Evolutionary conservation across 2,797 vertebrate genomes (phyloP).

Genomic region (Apogon hyalosoma): DNA sequence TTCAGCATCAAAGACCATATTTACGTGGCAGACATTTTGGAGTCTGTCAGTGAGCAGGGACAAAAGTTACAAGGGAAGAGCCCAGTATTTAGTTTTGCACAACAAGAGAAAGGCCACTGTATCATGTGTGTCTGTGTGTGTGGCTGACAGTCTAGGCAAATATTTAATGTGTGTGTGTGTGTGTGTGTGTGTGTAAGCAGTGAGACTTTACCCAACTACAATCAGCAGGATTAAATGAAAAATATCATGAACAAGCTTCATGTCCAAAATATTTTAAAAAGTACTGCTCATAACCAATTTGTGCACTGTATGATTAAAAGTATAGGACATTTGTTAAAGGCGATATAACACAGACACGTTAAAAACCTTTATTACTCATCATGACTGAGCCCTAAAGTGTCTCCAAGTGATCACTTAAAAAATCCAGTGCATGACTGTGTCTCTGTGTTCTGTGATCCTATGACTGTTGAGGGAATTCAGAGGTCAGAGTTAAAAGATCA

Average conservation of each 20-base stretch:
- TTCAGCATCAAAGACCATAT: not conserved
- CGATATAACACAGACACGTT: not conserved
- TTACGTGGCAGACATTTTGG: constrained; percentile 4
- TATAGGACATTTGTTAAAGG: constrained; percentile 2
- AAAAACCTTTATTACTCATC: constrained; percentile 13
- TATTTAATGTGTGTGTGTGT: constrained; percentile 2
- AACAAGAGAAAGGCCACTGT: constrained; percentile 65
- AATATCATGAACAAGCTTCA: constrained; percentile 4
- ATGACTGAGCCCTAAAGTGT: not conserved
- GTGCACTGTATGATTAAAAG: not conserved
- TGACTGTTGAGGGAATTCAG: constrained; percentile 31
- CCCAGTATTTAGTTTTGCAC: constrained; percentile 17
- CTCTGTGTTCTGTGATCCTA: constrained; percentile 31
- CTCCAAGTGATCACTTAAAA: constrained; percentile 8
- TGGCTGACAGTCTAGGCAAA: constrained; percentile 12
- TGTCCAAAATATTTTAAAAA: constrained; percentile 10
- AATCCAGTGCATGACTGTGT: constrained; percentile 27
- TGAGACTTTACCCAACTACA: constrained; percentile 9
- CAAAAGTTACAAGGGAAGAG: constrained; percentile 11
- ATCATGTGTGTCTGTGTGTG: constrained; percentile 31
- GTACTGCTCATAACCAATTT: not conserved
- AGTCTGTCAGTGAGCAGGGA: constrained; percentile 10
- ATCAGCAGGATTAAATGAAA: constrained; percentile 20
- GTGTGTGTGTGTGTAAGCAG: constrained; percentile 7
- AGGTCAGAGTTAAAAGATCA: constrained; percentile 34